phyloP scores from a whole-genome alignment of 2,888 invertebrate genomes.

The Stramonita haemastoma region DNA sequence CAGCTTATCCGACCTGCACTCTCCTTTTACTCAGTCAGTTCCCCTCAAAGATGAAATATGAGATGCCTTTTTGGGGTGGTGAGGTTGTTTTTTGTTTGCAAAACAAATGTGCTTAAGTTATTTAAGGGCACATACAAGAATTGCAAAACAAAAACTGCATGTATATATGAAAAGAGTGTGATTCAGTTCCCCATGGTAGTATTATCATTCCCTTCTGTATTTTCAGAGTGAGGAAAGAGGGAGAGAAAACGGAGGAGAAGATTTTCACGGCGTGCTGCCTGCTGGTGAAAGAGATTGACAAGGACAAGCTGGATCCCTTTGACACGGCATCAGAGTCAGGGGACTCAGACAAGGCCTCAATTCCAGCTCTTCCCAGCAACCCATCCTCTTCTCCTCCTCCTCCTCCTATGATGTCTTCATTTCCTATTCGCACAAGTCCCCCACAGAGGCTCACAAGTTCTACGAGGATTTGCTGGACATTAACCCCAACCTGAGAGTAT shows the following conservation, averaged over 20 bases:
- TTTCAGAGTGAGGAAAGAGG: conserved; percentile 51
- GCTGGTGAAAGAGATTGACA: conserved; percentile 45
- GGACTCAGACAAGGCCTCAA: not conserved
- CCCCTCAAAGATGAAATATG: too few relatives aligned
- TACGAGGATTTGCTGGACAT: conserved; percentile 56
- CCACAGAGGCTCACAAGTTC: conserved; percentile 61
- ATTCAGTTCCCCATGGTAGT: too few relatives aligned
- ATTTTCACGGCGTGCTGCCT: conserved; percentile 52
- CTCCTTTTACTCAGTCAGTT: too few relatives aligned
- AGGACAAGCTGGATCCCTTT: not conserved
- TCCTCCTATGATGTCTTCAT: conserved; percentile 72
- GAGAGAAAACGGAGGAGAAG: conserved; percentile 53
- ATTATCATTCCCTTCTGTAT: not conserved
- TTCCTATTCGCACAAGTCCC: conserved; percentile 71
- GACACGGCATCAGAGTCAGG: not conserved
- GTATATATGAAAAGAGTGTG: too few relatives aligned
- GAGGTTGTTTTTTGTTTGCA: too few relatives aligned
- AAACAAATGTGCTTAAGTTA: too few relatives aligned
- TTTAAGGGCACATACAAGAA: too few relatives aligned
- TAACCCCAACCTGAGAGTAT: conserved; percentile 64
- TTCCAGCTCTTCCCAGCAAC: not conserved
- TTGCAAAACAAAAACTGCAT: too few relatives aligned
- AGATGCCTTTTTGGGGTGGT: too few relatives aligned
- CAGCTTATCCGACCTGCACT: too few relatives aligned
- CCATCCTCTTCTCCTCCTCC: not conserved